Conservation (phyloP, 2,797 vertebrate species). For the Cyprinella venusta region DNA sequence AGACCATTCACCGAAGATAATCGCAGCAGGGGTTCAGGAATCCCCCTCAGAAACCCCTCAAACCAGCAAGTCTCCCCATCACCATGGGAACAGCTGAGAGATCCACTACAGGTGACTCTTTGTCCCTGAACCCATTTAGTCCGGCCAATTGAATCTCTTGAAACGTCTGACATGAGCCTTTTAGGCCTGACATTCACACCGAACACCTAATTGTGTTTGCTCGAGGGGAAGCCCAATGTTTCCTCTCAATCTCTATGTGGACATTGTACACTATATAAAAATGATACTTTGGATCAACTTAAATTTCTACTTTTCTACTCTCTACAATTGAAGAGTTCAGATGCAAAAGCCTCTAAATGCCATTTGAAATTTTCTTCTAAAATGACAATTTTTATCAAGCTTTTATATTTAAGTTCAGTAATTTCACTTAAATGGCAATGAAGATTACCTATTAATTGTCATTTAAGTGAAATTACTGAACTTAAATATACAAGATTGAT, state of each 20-base stretch:
- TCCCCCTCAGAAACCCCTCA: slow-evolving; percentile 7
- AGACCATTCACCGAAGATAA: slow-evolving; percentile 4
- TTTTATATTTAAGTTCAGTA: too few relatives aligned
- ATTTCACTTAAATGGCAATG: too few relatives aligned
- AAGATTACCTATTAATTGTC: too few relatives aligned
- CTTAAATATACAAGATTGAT: too few relatives aligned
- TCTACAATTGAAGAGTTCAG: too few relatives aligned
- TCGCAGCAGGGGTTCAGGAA: neutral
- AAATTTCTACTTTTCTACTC: too few relatives aligned
- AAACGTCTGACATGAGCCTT: slow-evolving; percentile 25
- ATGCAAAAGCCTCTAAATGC: too few relatives aligned
- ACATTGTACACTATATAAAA: neutral
- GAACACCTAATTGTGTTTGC: neutral
- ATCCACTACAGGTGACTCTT: slow-evolving; percentile 13
- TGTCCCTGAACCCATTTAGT: slow-evolving; percentile 30
- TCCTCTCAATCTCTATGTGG: neutral
- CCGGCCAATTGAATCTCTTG: slow-evolving; percentile 31
- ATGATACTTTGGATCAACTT: neutral
- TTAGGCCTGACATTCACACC: slow-evolving; percentile 13
- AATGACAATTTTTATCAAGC: too few relatives aligned
- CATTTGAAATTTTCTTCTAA: too few relatives aligned
- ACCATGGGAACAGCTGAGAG: slow-evolving; percentile 31
- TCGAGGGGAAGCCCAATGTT: slow-evolving; percentile 21
- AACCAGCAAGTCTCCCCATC: neutral
- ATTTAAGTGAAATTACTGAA: too few relatives aligned